Percentiles rank a stretch among this genome's conserved stretches.
These are phyloP conservation scores for Drosophila tani DNA, from an alignment of 1,140 invertebrate species.

Conservation along the genomic window DNA sequence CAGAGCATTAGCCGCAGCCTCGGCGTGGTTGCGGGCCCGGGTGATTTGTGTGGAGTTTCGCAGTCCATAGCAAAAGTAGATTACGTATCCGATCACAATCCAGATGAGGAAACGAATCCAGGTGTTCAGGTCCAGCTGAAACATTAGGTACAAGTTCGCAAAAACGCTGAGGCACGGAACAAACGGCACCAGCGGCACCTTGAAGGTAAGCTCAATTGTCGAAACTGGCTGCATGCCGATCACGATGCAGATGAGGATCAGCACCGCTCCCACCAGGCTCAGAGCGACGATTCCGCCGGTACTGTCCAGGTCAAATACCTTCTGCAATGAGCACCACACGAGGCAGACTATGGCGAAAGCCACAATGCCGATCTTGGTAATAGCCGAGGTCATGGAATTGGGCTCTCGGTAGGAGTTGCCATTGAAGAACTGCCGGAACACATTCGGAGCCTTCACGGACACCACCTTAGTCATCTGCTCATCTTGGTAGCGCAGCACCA, in stretches of 20 bases:
- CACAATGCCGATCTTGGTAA: constrained; percentile 87
- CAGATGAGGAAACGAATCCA: constrained; percentile 95
- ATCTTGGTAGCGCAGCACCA: constrained; percentile 90
- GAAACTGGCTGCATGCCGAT: constrained; percentile 79
- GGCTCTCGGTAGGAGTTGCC: constrained; percentile 87
- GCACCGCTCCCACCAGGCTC: constrained; percentile 59
- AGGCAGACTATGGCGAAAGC: constrained; percentile 83
- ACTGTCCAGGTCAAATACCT: constrained; percentile 42
- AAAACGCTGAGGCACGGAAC: constrained; percentile 93
- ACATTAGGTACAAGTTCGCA: constrained; percentile 95
- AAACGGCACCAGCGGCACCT: constrained; percentile 94
- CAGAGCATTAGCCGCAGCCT: constrained; percentile 58
- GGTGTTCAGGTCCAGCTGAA: constrained; percentile 92
- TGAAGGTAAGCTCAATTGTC: constrained; percentile 81
- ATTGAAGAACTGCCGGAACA: constrained; percentile 86
- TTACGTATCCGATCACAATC: constrained; percentile 90
- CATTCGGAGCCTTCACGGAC: constrained; percentile 74
- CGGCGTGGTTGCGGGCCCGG: constrained; percentile 62
- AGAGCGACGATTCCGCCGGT: constrained; percentile 57
- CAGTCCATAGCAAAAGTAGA: constrained; percentile 88
- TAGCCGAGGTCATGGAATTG: constrained; percentile 86
- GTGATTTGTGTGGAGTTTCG: constrained; percentile 85
- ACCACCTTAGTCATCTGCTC: constrained; percentile 84
- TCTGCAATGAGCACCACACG: constrained; percentile 66
- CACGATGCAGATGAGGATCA: constrained; percentile 69